A percentile compares a stretch with the other conserved stretches of the same genome.
Evolutionary conservation across 2,113 vertebrate species (phyloP).

Genomic region (Verasper variegatus): DNA sequence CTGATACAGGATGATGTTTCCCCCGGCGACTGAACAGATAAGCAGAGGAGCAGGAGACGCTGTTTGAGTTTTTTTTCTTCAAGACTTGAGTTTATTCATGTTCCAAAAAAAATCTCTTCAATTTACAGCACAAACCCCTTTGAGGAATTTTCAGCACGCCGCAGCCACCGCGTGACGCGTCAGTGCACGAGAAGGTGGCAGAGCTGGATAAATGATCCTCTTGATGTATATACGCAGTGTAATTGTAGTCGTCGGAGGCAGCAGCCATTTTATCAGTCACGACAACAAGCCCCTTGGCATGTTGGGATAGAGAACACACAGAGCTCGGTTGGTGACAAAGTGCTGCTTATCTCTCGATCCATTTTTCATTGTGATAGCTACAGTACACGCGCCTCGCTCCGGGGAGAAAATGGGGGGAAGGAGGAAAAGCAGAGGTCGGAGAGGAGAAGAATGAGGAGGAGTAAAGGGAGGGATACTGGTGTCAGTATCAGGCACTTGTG

Average conservation of each 20-base stretch:
- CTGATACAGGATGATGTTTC: conserved; percentile 16
- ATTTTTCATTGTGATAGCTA: conserved; percentile 62
- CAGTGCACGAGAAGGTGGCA: neutral
- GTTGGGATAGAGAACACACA: conserved; percentile 39
- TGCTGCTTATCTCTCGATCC: conserved; percentile 59
- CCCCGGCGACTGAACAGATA: conserved; percentile 8
- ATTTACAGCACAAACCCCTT: conserved; percentile 15
- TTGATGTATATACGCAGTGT: conserved; percentile 36
- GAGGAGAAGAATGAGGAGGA: neutral
- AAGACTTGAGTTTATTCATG: neutral
- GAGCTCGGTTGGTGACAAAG: conserved; percentile 58
- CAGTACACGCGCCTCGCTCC: neutral
- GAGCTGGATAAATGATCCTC: conserved; percentile 21
- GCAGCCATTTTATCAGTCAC: conserved; percentile 62
- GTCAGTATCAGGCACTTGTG: neutral
- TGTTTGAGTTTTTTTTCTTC: conserved; percentile 1
- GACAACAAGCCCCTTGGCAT: conserved; percentile 52
- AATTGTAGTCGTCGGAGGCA: conserved; percentile 48
- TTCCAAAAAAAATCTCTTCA: neutral
- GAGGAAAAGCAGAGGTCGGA: neutral
- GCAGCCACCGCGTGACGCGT: neutral
- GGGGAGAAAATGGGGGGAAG: neutral
- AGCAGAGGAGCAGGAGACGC: conserved; percentile 8
- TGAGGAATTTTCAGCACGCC: conserved; percentile 8
- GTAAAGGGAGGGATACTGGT: neutral